Base-by-base conservation (phyloP, 1,140 invertebrate species). In the Calycopis cecrops region DNA sequence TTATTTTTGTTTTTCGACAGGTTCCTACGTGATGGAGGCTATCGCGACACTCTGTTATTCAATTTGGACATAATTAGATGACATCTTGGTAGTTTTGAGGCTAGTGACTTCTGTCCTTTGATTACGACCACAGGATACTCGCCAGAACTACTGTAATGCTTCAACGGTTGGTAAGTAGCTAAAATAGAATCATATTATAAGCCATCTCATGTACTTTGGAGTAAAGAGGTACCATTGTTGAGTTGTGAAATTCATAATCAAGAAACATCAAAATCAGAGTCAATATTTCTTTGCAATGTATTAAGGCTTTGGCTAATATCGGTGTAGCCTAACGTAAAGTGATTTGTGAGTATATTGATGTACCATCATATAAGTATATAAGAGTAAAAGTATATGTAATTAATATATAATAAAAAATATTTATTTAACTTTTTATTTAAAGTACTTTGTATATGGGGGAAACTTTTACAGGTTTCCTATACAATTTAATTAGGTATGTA, bases 41-140 rank as follows among this genome's bases (percentile, higher is more conserved):
- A 76, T 37, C 63, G 67, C 7, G 58, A 69, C 40, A 74, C 69
- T 11, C 21, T 62, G 18, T 10, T 79, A 44, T 87, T 83, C 72
- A 72, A 65, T 79, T 82, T 80, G 76, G 76, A 71, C 71, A 82
- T 83, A 73, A 60, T 80, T 82, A 83, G 76, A 75, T 71, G 71
- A 72, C 66, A 73, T 67, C 79, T 77, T 79, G 78, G 83, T 85
- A 85, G 81, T 68, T 80, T 84, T 81, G 78, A 77, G 71, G 80
- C 72, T 86, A 84, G 79, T 52, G 80, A 83, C 79, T 76, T 85
- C 76, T 71, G 71, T 63, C 68, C 75, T 44, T 40, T 35, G 21
- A 44, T 44, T 54, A n/a, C n/a, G 65, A 69, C 71, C 57, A 73
- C 73, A 79, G 71, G 71, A 72, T 63, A 65, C 38, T 58, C 58